Evolutionary conservation across 2,797 vertebrate species (phyloP).

Genomic region (Microctenopoma lineatum): DNA sequence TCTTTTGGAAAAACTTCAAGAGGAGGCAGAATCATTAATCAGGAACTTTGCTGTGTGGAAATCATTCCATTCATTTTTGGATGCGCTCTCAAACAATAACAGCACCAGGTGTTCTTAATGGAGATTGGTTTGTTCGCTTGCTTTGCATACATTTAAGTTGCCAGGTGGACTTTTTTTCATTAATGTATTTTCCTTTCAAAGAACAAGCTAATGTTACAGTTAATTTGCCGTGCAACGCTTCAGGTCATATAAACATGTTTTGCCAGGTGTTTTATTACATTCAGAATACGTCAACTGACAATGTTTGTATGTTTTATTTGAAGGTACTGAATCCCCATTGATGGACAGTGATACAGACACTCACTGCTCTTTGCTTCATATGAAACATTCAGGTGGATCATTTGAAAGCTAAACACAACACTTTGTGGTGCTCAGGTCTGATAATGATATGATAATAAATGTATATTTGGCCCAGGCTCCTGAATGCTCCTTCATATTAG

Average conservation of each 20-base stretch:
- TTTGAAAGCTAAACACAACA: background rate
- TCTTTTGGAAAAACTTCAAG: constrained; percentile 55
- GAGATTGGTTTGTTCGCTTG: constrained; percentile 69
- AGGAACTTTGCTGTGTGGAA: constrained; percentile 59
- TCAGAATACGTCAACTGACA: constrained; percentile 35
- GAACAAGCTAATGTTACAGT: constrained; percentile 70
- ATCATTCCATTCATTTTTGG: constrained; percentile 52
- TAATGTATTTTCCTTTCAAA: constrained; percentile 68
- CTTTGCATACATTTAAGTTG: constrained; percentile 67
- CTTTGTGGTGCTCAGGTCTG: background rate
- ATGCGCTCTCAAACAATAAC: constrained; percentile 57
- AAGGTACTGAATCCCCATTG: constrained; percentile 36
- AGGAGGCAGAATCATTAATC: constrained; percentile 65
- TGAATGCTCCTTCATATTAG: too few species aligned
- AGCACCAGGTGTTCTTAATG: constrained; percentile 74
- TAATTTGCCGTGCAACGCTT: constrained; percentile 72
- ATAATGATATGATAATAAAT: too few species aligned
- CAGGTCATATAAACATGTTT: constrained; percentile 65
- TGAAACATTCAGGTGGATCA: background rate
- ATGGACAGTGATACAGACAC: background rate
- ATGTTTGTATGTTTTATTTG: constrained; percentile 47
- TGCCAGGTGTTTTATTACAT: constrained; percentile 75
- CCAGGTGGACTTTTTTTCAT: constrained; percentile 73
- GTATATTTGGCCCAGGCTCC: too few species aligned
- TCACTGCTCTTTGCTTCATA: background rate